A percentile compares a stretch with the other conserved stretches of the same genome.
Evolutionary conservation across 2,113 vertebrate species (phyloP).

Genomic region (cat (Felis catus)): DNA sequence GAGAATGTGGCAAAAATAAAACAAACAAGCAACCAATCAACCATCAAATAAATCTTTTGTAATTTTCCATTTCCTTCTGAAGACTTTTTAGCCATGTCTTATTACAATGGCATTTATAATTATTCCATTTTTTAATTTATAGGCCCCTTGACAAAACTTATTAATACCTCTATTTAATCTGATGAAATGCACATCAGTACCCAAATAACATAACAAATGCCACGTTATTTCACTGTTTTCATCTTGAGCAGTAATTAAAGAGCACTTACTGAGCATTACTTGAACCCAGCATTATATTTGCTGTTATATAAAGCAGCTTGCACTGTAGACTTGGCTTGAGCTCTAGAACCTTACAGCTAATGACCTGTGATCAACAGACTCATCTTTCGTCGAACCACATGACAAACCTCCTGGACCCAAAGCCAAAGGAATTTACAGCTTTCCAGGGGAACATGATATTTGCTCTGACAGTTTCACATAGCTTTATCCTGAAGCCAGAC

Average conservation of each 20-base stretch:
- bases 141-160: conserved; percentile 44
- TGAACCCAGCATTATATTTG: background rate
- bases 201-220: conserved; percentile 36
- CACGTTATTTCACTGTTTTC: background rate
- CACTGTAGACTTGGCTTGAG: background rate
- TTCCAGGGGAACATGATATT: conserved; percentile 71
- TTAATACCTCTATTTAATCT: conserved; percentile 24
- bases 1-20: conserved; percentile 29
- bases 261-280: background rate
- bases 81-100: conserved; percentile 32
- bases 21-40: background rate
- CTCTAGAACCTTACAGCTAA: conserved; percentile 61
- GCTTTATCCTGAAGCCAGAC: conserved; percentile 66
- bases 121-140: conserved; percentile 32
- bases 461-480: conserved; percentile 76
- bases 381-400: conserved; percentile 65
- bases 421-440: conserved; percentile 78
- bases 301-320: background rate
- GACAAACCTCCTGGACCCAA: conserved; percentile 46
- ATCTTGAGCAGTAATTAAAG: background rate
- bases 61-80: conserved; percentile 47
- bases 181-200: background rate
- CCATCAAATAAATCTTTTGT: background rate
- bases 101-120: conserved; percentile 18
- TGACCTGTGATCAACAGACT: conserved; percentile 73